Evolutionary conservation across 2,888 invertebrate species (phyloP).

Genomic region (Poecilus cupreus): DNA sequence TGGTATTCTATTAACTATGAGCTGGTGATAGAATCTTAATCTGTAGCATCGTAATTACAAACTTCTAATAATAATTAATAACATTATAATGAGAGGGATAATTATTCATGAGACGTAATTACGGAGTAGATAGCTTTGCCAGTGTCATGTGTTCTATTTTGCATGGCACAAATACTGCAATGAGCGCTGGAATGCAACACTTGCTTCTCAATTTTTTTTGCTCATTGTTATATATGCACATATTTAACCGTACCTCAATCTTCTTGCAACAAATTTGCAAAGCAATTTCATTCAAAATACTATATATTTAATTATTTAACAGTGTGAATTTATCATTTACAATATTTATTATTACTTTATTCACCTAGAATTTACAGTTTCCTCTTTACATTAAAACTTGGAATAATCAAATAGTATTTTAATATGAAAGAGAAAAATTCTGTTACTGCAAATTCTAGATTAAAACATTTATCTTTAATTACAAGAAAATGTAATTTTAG

Average conservation of each 20-base stretch:
- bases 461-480: too few relatives aligned
- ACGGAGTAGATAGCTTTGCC: conserved; percentile 3
- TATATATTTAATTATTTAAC: too few relatives aligned
- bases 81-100: conserved; percentile 33
- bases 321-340: too few relatives aligned
- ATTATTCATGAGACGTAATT: conserved; percentile 35
- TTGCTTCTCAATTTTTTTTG: neutral
- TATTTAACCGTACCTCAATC: neutral
- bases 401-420: too few relatives aligned
- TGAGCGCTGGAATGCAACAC: neutral
- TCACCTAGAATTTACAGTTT: too few relatives aligned
- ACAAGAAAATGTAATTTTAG: too few relatives aligned
- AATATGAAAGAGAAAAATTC: too few relatives aligned
- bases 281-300: too few relatives aligned
- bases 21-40: neutral
- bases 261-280: too few relatives aligned
- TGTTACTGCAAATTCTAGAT: too few relatives aligned
- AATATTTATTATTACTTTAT: too few relatives aligned
- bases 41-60: conserved; percentile 11
- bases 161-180: conserved; percentile 8
- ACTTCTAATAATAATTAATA: conserved; percentile 36
- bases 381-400: too few relatives aligned
- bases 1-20: neutral
- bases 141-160: conserved; percentile 13
- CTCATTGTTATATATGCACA: neutral